Percentiles rank a stretch among this genome's conserved stretches.
phyloP scores from a whole-genome alignment of 35 echinoderm and acorn worm genomes.

The Heliocidaris tuberculata region DNA sequence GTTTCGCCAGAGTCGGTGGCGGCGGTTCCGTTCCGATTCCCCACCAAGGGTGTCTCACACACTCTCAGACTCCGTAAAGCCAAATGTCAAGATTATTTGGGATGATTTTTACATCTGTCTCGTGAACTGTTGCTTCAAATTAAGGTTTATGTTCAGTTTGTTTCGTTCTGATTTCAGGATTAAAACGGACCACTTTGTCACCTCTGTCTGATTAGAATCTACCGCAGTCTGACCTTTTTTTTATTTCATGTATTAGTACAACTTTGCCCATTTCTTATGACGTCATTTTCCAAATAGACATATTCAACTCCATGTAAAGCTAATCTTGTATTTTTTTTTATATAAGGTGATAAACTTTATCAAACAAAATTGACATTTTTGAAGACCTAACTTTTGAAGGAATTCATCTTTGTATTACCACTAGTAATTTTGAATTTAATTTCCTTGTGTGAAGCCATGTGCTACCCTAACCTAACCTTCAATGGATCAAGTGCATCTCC shows the following conservation, averaged over 20 bases:
- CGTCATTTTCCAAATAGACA: neutral
- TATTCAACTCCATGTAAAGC: neutral
- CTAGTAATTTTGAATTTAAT: neutral
- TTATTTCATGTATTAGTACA: neutral
- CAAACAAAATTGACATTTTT: slow-evolving; percentile 1
- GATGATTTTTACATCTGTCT: neutral
- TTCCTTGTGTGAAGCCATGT: neutral
- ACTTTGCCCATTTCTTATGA: neutral
- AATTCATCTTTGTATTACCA: neutral
- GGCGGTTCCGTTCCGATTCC: neutral
- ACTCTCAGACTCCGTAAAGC: neutral
- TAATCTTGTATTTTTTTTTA: neutral
- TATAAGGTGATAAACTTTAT: neutral
- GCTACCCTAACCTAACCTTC: neutral
- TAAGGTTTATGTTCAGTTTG: neutral
- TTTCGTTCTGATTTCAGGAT: neutral
- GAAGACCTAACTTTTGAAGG: neutral
- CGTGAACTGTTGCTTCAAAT: neutral
- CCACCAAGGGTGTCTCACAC: neutral
- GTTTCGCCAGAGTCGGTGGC: neutral
- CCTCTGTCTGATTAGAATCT: neutral
- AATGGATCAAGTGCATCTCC: neutral
- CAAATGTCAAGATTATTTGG: neutral
- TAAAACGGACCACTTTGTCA: neutral
- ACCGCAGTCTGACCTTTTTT: neutral